Evolutionary conservation across 2,888 invertebrate genomes (phyloP).

Genomic region (Fragum fragum): DNA sequence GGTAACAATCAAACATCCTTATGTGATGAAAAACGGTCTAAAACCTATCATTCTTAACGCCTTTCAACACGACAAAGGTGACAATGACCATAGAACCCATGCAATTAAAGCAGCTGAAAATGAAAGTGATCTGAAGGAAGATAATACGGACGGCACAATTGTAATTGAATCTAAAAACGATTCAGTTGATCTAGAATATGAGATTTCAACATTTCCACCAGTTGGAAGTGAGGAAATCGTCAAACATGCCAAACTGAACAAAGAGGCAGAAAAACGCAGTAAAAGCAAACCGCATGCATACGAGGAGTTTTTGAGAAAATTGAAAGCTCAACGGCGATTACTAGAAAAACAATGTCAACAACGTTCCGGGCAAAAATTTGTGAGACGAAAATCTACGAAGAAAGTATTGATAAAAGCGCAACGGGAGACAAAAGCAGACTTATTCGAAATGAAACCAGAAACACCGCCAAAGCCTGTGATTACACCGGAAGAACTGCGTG

Average conservation of each 20-base stretch:
- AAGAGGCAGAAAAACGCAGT: slow-evolving; percentile 53
- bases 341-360: slow-evolving; percentile 28
- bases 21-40: slow-evolving; percentile 14
- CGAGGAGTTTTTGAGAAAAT: slow-evolving; percentile 43
- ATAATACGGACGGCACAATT: background rate
- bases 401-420: slow-evolving; percentile 32
- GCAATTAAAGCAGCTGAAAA: too few species aligned
- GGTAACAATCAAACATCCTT: slow-evolving; percentile 17
- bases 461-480: slow-evolving; percentile 28
- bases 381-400: slow-evolving; percentile 40
- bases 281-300: slow-evolving; percentile 35
- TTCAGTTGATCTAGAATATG: background rate
- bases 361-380: slow-evolving; percentile 32
- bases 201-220: slow-evolving; percentile 49
- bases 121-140: background rate
- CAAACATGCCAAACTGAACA: slow-evolving; percentile 53
- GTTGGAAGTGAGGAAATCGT: slow-evolving; percentile 52
- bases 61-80: background rate
- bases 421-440: slow-evolving; percentile 43
- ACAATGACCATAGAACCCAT: background rate
- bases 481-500: slow-evolving; percentile 24
- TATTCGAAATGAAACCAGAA: slow-evolving; percentile 33
- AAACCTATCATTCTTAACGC: slow-evolving; percentile 10
- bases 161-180: background rate
- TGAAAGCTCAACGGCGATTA: slow-evolving; percentile 35